Base-by-base conservation (phyloP, 92 coral and sea anemone species). In the Blastomussa wellsi region DNA sequence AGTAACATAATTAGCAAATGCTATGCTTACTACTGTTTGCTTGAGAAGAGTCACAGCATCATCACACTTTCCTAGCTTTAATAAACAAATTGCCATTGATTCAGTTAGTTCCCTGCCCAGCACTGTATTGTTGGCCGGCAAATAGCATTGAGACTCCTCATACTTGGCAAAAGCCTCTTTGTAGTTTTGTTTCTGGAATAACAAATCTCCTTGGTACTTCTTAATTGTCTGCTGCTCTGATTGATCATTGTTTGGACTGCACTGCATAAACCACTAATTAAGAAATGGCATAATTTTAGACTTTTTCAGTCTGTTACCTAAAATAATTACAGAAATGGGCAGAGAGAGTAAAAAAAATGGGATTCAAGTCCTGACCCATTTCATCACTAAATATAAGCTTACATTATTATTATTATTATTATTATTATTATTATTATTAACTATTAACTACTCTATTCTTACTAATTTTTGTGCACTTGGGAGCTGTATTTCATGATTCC, bases 141-240 rank as follows among this genome's bases (percentile, higher is more conserved):
- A 79, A 41, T 39, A 77, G 2, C 39, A 67, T 12, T 38, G 77
- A 39, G 90, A 85, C 60, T 81, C 87, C 12, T 79, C 68, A 57
- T 90, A 90, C 57, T 32, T 26, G 60, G 13, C 76, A 14, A 90
- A 41, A 41, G 98, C 95, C 41, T 90, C 86, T 20, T 35, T 19
- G 36, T 86, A 88, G 48, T 88, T 11, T 0, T 83, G 87, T 51
- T 71, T 79, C 0, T 71, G 66, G 79, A 90, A 94, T 51, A 85
- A 89, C 48, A 66, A 77, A 83, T 94, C 98, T 38, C 95, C 98
- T 80, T 88, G 88, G 71, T 60, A 92, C 85, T 94, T 94, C 44
- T 33, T 85, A 38, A 82, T 83, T 72, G 88, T 89, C 67, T 82
- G 89, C 84, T 57, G 80, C 28, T 92, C 93, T 8, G 68, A 32